A percentile compares a stretch with the other conserved stretches of the same genome.
Evolutionary conservation across 2,797 vertebrate species (phyloP).

Genomic region (Pyrocephalus nanus): DNA sequence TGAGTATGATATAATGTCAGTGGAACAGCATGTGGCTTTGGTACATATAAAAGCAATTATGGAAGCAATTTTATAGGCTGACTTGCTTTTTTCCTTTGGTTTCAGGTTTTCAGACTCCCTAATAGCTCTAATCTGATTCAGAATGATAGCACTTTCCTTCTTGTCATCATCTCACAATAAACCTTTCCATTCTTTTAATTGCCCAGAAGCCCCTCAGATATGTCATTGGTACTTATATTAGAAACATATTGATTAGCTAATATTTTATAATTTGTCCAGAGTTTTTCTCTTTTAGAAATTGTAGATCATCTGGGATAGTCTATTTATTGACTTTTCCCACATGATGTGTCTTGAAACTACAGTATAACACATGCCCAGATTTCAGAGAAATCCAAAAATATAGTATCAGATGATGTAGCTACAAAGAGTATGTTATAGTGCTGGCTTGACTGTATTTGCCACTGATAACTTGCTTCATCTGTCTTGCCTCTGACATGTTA

Average conservation of each 20-base stretch:
- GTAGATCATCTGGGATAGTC: background rate
- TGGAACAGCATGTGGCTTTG: slow-evolving; percentile 64
- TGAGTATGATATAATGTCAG: slow-evolving; percentile 52
- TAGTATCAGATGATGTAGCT: slow-evolving; percentile 32
- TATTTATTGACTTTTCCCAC: background rate
- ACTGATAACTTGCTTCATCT: slow-evolving; percentile 72
- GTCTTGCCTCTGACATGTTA: slow-evolving; percentile 65
- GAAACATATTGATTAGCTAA: background rate
- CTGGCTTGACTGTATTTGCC: background rate
- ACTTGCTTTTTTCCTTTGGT: slow-evolving; percentile 32
- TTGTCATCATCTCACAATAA: slow-evolving; percentile 43
- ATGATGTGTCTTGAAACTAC: background rate
- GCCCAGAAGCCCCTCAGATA: background rate
- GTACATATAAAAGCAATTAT: slow-evolving; percentile 54
- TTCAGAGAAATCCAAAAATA: slow-evolving; percentile 51
- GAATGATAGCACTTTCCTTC: slow-evolving; percentile 57
- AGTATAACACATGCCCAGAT: slow-evolving; percentile 1
- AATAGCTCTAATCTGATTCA: background rate
- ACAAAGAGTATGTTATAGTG: slow-evolving; percentile 20
- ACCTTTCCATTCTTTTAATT: slow-evolving; percentile 27
- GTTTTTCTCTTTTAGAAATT: background rate
- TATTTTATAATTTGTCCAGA: background rate
- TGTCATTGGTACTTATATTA: background rate
- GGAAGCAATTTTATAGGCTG: slow-evolving; percentile 41
- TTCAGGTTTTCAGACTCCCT: slow-evolving; percentile 10